phyloP scores from a whole-genome alignment of 1,140 invertebrate genomes.

The Antheraea mylitta region DNA sequence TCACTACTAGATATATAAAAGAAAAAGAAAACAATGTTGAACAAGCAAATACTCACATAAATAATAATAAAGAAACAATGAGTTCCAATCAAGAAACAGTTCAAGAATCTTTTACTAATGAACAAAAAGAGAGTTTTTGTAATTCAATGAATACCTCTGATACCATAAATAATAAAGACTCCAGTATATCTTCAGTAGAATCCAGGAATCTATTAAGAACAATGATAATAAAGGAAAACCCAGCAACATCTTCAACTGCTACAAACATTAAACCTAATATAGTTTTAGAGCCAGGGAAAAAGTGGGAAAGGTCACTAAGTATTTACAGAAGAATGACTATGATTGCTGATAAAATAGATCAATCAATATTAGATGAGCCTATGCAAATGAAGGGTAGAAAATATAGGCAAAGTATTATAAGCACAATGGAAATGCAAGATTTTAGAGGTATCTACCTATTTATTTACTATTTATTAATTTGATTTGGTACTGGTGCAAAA shows the following conservation, averaged over 20 bases:
- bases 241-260: background rate
- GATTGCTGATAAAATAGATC: conserved; percentile 50
- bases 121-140: background rate
- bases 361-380: conserved; percentile 49
- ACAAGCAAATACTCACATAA: background rate
- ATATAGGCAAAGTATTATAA: conserved; percentile 68
- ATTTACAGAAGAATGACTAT: conserved; percentile 69
- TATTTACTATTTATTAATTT: background rate
- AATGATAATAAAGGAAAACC: background rate
- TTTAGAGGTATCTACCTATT: conserved; percentile 17
- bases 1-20: background rate
- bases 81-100: background rate
- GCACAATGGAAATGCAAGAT: conserved; percentile 69
- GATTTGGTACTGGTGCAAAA: background rate
- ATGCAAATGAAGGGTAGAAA: conserved; percentile 58
- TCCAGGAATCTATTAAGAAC: background rate
- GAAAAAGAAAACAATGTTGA: background rate
- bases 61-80: background rate
- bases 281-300: conserved; percentile 67
- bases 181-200: no score
- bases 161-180: no score
- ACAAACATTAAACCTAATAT: conserved; percentile 43
- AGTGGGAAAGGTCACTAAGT: conserved; percentile 71
- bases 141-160: background rate
- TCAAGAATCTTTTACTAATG: background rate